A percentile compares a stretch with the other conserved stretches of the same genome.
Conservation (phyloP, 1,140 invertebrate genomes). For the Heliconius melpomene region DNA sequence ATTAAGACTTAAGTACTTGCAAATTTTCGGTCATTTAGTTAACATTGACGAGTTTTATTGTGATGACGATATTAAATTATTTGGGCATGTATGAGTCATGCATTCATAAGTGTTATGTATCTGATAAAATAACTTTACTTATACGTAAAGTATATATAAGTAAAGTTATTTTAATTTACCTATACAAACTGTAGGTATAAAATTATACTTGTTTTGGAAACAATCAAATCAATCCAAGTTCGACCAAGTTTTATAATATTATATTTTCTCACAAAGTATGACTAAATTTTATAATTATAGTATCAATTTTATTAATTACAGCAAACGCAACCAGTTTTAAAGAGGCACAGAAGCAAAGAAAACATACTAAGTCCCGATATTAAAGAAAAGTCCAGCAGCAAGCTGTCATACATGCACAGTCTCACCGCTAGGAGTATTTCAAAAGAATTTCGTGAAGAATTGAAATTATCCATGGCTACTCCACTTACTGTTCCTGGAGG, state of each 20-base stretch:
- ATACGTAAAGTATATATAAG: too few relatives aligned
- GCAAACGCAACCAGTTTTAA: constrained; percentile 53
- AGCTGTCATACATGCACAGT: constrained; percentile 85
- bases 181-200: too few relatives aligned
- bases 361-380: constrained; percentile 56
- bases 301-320: constrained; percentile 42
- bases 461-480: constrained; percentile 79
- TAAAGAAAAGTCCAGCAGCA: constrained; percentile 54
- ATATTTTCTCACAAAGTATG: background rate
- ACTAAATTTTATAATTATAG: background rate
- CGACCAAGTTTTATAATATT: background rate
- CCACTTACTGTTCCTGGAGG: constrained; percentile 73
- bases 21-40: background rate
- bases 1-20: background rate
- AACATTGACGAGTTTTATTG: background rate
- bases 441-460: constrained; percentile 87
- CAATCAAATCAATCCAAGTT: too few relatives aligned
- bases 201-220: too few relatives aligned
- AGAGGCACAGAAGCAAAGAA: constrained; percentile 65
- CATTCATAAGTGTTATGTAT: background rate
- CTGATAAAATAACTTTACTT: background rate
- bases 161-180: too few relatives aligned
- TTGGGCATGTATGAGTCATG: background rate
- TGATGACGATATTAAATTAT: background rate
- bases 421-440: constrained; percentile 90